These are phyloP conservation scores for Cuniculus paca DNA, from an alignment of 2,797 vertebrate genomes.

Conservation along the genomic window DNA sequence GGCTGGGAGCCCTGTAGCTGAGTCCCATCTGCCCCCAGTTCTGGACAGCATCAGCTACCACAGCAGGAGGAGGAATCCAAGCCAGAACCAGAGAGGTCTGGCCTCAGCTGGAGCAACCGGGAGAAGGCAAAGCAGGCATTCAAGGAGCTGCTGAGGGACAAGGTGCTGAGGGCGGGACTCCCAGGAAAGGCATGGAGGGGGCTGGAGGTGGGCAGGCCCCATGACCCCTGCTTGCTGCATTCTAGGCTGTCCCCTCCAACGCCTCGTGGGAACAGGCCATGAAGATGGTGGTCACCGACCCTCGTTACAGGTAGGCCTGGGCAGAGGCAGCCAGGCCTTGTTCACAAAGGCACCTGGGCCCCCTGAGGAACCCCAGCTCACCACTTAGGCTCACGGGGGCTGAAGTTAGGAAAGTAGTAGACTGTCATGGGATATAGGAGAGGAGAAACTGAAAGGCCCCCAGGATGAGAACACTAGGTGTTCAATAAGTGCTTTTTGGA, in stretches of 20 bases:
- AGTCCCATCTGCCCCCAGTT: conserved; percentile 71
- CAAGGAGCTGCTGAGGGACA: conserved; percentile 89
- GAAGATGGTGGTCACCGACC: conserved; percentile 88
- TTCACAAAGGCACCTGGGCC: background rate
- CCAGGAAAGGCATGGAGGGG: conserved; percentile 56
- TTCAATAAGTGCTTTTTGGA: conserved; percentile 65
- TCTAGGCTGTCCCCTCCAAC: conserved; percentile 88
- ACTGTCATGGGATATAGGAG: background rate
- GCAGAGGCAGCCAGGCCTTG: conserved; percentile 38
- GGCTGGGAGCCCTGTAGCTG: background rate
- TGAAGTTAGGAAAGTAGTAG: conserved; percentile 24
- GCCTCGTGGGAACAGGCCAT: conserved; percentile 89
- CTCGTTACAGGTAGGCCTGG: conserved; percentile 87
- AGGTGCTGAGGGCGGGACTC: conserved; percentile 81
- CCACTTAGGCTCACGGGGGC: background rate
- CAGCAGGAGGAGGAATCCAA: conserved; percentile 84
- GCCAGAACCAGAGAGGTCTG: conserved; percentile 77
- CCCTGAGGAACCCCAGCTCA: conserved; percentile 37
- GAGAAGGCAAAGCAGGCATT: conserved; percentile 89
- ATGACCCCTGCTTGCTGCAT: conserved; percentile 54
- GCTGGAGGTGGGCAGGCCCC: conserved; percentile 2
- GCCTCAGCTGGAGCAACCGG: conserved; percentile 87
- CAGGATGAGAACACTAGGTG: background rate
- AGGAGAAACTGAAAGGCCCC: conserved; percentile 51
- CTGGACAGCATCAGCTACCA: conserved; percentile 74